phyloP scores from a whole-genome alignment of 2,113 vertebrate genomes.

The Psittacara wagleri region DNA sequence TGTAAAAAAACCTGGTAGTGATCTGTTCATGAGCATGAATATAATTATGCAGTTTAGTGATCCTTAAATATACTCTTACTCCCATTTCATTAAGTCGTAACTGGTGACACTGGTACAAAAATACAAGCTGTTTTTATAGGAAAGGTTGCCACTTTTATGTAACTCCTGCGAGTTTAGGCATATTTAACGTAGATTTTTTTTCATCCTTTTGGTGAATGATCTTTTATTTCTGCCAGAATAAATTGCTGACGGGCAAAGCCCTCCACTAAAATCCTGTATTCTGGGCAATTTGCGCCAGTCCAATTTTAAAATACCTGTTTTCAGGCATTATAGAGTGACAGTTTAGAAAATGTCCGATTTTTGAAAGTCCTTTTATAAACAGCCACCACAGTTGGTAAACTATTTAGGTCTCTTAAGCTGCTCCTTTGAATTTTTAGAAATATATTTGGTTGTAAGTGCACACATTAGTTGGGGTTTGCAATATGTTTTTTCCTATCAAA shows the following conservation, averaged over 20 bases:
- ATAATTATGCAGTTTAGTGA: neutral
- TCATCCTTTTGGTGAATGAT: neutral
- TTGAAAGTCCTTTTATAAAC: neutral
- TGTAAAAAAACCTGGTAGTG: neutral
- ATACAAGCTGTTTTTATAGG: neutral
- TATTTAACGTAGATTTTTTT: accelerated
- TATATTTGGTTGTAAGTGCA: neutral
- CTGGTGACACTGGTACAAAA: neutral
- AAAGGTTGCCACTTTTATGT: neutral
- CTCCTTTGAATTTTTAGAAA: neutral
- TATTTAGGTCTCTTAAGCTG: neutral
- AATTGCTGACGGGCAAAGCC: neutral
- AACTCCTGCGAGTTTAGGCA: neutral
- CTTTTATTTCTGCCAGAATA: neutral
- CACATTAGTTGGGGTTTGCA: neutral
- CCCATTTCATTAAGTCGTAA: neutral
- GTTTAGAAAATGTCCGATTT: neutral
- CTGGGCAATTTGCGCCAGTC: neutral
- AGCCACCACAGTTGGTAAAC: neutral
- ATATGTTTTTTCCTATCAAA: neutral
- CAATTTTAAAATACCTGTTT: neutral
- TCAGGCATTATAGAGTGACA: neutral
- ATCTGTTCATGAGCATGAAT: neutral
- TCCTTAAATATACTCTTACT: neutral
- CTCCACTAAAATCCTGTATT: neutral